A percentile compares a stretch with the other conserved stretches of the same genome.
Conservation (phyloP, 1,140 invertebrate genomes). For the Drosophila santomea region DNA sequence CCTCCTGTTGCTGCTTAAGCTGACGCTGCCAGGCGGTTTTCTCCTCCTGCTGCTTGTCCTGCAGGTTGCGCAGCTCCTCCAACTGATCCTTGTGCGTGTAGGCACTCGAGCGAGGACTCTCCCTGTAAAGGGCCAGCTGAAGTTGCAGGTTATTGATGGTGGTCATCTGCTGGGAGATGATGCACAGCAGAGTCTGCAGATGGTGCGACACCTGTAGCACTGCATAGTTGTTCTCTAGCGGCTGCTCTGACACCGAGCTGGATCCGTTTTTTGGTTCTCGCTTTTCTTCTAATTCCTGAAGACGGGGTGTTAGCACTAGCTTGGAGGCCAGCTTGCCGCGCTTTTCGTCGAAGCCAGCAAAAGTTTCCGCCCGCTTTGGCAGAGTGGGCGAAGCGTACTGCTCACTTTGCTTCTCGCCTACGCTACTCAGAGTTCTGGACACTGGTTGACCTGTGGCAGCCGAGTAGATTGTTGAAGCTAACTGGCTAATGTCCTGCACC, state of each 20-base stretch:
- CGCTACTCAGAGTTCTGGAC: constrained; percentile 95
- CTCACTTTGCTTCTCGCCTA: constrained; percentile 94
- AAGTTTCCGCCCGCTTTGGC: constrained; percentile 96
- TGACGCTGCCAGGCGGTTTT: constrained; percentile 90
- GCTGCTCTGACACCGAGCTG: constrained; percentile 50
- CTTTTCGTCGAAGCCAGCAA: constrained; percentile 95
- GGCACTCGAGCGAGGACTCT: constrained; percentile 85
- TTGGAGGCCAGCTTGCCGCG: constrained; percentile 72
- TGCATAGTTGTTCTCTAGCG: constrained; percentile 88
- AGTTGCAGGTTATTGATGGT: constrained; percentile 91
- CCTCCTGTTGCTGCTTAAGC: constrained; percentile 87
- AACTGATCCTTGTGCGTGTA: constrained; percentile 90
- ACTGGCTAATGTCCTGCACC: constrained; percentile 88
- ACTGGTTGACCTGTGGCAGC: constrained; percentile 89
- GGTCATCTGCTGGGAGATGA: constrained; percentile 93
- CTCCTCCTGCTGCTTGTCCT: constrained; percentile 91
- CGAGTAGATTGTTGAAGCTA: constrained; percentile 89
- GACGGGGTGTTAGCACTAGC: constrained; percentile 64
- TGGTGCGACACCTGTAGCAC: constrained; percentile 92
- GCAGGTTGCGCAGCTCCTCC: constrained; percentile 90
- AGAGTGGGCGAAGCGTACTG: constrained; percentile 92
- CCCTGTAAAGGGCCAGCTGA: constrained; percentile 87
- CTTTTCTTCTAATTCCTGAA: constrained; percentile 79
- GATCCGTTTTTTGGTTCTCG: constrained; percentile 39
- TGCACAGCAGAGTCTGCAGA: constrained; percentile 92